Percentiles rank a stretch among this genome's conserved stretches.
Conservation (phyloP, 2,888 invertebrate species). For the Erebia epiphron region DNA sequence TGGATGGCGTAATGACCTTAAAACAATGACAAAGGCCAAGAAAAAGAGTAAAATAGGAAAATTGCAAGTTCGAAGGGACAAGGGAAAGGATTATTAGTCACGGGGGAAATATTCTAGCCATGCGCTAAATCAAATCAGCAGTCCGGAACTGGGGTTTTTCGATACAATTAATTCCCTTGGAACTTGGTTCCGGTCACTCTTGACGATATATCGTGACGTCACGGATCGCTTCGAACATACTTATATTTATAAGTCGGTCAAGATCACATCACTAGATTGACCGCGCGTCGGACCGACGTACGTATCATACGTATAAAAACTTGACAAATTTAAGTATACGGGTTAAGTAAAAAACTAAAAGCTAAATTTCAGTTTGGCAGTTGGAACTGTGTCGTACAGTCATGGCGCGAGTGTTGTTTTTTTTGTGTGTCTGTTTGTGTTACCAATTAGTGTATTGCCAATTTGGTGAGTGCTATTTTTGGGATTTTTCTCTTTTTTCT, state of each 20-base stretch:
- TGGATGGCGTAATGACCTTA: no score
- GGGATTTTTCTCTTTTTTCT: not conserved
- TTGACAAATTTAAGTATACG: constrained; percentile 19
- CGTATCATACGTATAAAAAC: constrained; percentile 15
- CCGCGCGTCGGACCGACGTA: constrained; percentile 21
- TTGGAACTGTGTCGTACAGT: constrained; percentile 7
- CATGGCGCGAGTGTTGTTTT: constrained; percentile 43
- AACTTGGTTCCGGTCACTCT: constrained; percentile 34
- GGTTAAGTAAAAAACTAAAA: constrained; percentile 2
- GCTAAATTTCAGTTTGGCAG: constrained; percentile 11
- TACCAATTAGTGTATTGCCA: constrained; percentile 56
- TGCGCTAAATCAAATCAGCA: not conserved
- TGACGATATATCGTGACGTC: constrained; percentile 30
- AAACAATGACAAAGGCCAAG: no score
- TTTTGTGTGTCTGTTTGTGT: constrained; percentile 59
- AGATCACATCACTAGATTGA: constrained; percentile 36
- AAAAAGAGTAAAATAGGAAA: not conserved
- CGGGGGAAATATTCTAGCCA: not conserved
- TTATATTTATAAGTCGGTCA: constrained; percentile 44
- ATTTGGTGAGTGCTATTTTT: constrained; percentile 57
- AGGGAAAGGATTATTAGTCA: not conserved
- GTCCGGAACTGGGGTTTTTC: constrained; percentile 17
- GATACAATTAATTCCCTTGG: constrained; percentile 31
- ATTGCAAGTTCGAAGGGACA: not conserved
- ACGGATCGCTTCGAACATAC: constrained; percentile 33